Percentiles rank a stretch among this genome's conserved stretches.
Conservation (phyloP, 1,140 invertebrate species). For the Temnothorax curvispinosus region DNA sequence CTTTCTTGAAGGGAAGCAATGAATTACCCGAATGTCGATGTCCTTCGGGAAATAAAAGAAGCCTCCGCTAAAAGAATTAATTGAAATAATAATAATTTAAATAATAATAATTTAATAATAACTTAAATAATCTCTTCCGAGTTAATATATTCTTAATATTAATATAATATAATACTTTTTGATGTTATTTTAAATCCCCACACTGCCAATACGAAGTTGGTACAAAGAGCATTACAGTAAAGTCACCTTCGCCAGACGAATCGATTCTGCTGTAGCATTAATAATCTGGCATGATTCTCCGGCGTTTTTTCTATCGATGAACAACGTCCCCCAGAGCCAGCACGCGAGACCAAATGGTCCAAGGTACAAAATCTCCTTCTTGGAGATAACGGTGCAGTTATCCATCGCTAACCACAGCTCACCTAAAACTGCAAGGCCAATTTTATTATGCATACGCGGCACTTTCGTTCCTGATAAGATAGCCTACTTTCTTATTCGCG, state of each 20-base stretch:
- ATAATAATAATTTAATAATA: too few species aligned
- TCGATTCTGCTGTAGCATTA: slow-evolving; percentile 90
- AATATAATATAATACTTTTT: not conserved
- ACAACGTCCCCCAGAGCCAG: slow-evolving; percentile 96
- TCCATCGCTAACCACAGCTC: slow-evolving; percentile 93
- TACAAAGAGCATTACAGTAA: not conserved
- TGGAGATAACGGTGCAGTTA: slow-evolving; percentile 91
- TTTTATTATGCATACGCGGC: slow-evolving; percentile 68
- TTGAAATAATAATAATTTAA: not conserved
- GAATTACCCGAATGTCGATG: slow-evolving; percentile 89
- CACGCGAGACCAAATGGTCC: slow-evolving; percentile 93
- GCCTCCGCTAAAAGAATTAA: slow-evolving; percentile 87
- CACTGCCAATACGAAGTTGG: not conserved
- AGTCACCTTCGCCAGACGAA: slow-evolving; percentile 88
- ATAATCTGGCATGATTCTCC: slow-evolving; percentile 90
- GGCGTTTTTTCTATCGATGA: slow-evolving; percentile 91
- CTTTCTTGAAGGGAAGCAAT: slow-evolving; percentile 95
- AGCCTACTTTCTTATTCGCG: not conserved
- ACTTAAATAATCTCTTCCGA: not conserved
- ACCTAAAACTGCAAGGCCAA: slow-evolving; percentile 88
- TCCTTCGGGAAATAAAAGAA: slow-evolving; percentile 93
- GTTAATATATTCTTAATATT: too few species aligned
- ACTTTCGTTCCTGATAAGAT: not conserved
- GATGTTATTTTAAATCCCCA: not conserved
- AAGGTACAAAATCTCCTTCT: slow-evolving; percentile 93